These are phyloP conservation scores for Chloroclystis v-ata DNA, from an alignment of 2,888 invertebrate species.

Conservation along the genomic window DNA sequence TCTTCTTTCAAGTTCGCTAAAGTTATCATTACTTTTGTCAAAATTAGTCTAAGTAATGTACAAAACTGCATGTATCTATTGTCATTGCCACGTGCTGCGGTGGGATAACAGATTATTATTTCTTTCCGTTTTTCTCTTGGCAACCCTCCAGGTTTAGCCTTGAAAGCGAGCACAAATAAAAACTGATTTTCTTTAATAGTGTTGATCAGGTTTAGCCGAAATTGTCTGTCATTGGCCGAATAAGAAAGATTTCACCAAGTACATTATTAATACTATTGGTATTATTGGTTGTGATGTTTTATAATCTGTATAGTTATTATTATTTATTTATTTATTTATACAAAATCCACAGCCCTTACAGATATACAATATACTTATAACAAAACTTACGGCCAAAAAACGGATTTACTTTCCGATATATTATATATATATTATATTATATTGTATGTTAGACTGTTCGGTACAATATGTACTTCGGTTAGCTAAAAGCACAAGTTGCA, in stretches of 20 bases:
- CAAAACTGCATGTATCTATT: conserved; percentile 24
- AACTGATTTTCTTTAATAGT: conserved; percentile 37
- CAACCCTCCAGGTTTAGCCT: conserved; percentile 50
- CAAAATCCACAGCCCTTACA: too few species aligned
- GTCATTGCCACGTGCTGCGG: conserved; percentile 24
- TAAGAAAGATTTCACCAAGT: not conserved
- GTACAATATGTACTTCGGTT: too few species aligned
- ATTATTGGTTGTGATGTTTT: too few species aligned
- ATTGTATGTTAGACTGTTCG: too few species aligned
- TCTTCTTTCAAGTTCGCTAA: too few species aligned
- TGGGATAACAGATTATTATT: conserved; percentile 32
- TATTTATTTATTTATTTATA: too few species aligned
- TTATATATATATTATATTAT: too few species aligned
- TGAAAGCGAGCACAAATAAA: conserved; percentile 59
- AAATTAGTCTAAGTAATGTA: conserved; percentile 35
- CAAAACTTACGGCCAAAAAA: too few species aligned
- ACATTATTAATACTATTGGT: not conserved
- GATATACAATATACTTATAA: too few species aligned
- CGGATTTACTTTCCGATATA: too few species aligned
- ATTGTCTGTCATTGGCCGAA: not conserved
- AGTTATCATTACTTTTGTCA: conserved; percentile 13
- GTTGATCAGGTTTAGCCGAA: conserved; percentile 12
- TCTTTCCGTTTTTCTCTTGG: conserved; percentile 38
- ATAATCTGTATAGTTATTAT: too few species aligned
- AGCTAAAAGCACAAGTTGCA: too few species aligned